A percentile compares a stretch with the other conserved stretches of the same genome.
phyloP scores from a whole-genome alignment of 2,888 invertebrate species.

The Stenolophus ochropezus region DNA sequence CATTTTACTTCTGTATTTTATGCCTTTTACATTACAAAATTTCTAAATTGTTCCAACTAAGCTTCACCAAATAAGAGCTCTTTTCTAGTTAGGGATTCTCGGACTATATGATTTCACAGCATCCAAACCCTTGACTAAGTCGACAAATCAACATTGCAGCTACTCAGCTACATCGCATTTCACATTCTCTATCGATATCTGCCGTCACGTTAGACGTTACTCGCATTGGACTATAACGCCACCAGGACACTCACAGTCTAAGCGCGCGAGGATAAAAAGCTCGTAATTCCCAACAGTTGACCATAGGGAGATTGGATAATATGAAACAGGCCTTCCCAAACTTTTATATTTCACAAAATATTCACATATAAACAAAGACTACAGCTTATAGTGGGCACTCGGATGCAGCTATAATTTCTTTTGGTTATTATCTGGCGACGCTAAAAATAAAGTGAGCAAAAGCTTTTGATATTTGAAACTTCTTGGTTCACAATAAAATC shows the following conservation, averaged over 20 bases:
- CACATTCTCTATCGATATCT: slow-evolving; percentile 43
- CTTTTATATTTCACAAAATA: neutral
- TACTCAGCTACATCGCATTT: slow-evolving; percentile 36
- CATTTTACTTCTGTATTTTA: no score
- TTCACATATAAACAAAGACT: no score
- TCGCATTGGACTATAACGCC: neutral
- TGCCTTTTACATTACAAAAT: no score
- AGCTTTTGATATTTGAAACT: no score
- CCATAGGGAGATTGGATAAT: neutral
- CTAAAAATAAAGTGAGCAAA: no score
- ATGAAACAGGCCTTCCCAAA: neutral
- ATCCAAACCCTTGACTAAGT: neutral
- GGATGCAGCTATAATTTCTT: no score
- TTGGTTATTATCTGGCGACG: no score
- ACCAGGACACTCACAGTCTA: slow-evolving; percentile 24
- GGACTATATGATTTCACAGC: slow-evolving; percentile 23
- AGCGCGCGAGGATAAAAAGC: slow-evolving; percentile 17
- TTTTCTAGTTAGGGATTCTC: neutral
- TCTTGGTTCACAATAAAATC: no score
- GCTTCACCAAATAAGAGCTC: no score
- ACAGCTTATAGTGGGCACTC: no score
- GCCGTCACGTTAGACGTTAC: slow-evolving; percentile 4
- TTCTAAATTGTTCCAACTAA: no score
- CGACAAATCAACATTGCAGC: slow-evolving; percentile 43
- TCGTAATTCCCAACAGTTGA: slow-evolving; percentile 38